Evolutionary conservation across 2,797 vertebrate genomes (phyloP).

Genomic region (Menidia menidia): DNA sequence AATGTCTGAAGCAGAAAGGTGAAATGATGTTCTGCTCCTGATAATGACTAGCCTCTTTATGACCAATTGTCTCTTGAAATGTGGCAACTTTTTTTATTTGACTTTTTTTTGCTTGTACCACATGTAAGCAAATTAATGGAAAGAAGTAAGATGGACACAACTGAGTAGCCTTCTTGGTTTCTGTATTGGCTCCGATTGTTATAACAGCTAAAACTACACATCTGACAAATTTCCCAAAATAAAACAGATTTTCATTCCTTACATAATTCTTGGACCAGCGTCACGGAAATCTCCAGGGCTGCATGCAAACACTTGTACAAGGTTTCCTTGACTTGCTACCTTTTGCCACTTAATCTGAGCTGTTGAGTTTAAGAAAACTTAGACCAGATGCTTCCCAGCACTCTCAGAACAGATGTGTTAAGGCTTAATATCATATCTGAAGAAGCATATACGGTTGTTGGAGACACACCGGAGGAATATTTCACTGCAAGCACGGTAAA

Average conservation of each 20-base stretch:
- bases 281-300: conserved; percentile 10
- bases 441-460: neutral
- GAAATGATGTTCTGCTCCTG: too few relatives aligned
- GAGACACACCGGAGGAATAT: conserved; percentile 11
- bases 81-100: too few relatives aligned
- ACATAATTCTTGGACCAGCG: neutral
- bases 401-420: neutral
- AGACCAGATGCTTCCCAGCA: neutral
- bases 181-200: neutral
- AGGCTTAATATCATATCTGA: neutral
- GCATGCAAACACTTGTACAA: neutral
- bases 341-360: conserved; percentile 10
- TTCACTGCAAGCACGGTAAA: conserved; percentile 14
- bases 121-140: neutral
- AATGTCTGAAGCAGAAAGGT: too few relatives aligned
- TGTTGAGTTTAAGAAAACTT: conserved; percentile 7
- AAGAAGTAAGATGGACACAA: neutral
- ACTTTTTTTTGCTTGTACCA: too few relatives aligned
- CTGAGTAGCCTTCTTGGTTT: neutral
- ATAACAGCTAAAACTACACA: neutral
- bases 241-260: neutral
- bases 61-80: too few relatives aligned
- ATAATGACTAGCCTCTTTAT: too few relatives aligned
- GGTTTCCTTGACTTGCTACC: conserved; percentile 42
- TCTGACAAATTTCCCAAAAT: neutral